Percentiles rank a stretch among this genome's conserved stretches.
Conservation (phyloP, 2,888 invertebrate species). For the Epirrhoe tristata region DNA sequence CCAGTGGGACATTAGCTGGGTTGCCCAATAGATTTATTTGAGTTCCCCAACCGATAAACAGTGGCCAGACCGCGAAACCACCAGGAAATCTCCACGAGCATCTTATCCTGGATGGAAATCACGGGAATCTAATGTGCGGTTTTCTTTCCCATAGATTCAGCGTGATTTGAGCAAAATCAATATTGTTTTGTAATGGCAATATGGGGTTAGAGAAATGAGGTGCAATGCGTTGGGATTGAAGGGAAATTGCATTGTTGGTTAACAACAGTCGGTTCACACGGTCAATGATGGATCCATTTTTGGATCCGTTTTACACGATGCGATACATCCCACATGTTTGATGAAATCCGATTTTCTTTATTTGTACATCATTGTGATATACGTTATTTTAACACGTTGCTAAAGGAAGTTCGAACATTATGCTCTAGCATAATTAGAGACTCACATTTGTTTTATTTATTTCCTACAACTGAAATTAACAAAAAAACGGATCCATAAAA, state of each 20-base stretch:
- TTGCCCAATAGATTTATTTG: conserved; percentile 79
- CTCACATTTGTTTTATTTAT: not conserved
- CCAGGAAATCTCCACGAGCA: conserved; percentile 76
- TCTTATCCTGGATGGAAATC: conserved; percentile 79
- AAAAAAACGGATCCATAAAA: not conserved
- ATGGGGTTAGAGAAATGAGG: conserved; percentile 75
- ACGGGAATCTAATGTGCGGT: conserved; percentile 76
- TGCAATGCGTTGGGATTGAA: conserved; percentile 76
- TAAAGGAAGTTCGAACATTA: no score
- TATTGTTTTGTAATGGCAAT: conserved; percentile 72
- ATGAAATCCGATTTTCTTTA: no score
- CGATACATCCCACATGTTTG: not conserved
- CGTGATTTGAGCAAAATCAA: conserved; percentile 81
- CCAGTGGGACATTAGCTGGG: conserved; percentile 69
- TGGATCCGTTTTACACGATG: not conserved
- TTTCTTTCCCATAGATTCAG: conserved; percentile 74
- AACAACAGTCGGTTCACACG: conserved; percentile 60
- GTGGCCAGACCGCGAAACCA: conserved; percentile 78
- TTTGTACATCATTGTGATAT: no score
- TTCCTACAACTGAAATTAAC: not conserved
- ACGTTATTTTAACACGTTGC: no score
- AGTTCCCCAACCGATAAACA: conserved; percentile 75
- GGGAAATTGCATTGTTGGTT: conserved; percentile 77
- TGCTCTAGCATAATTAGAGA: not conserved
- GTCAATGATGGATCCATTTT: not conserved